Conservation (phyloP, 2,797 vertebrate genomes). For the Fundulus diaphanus region DNA sequence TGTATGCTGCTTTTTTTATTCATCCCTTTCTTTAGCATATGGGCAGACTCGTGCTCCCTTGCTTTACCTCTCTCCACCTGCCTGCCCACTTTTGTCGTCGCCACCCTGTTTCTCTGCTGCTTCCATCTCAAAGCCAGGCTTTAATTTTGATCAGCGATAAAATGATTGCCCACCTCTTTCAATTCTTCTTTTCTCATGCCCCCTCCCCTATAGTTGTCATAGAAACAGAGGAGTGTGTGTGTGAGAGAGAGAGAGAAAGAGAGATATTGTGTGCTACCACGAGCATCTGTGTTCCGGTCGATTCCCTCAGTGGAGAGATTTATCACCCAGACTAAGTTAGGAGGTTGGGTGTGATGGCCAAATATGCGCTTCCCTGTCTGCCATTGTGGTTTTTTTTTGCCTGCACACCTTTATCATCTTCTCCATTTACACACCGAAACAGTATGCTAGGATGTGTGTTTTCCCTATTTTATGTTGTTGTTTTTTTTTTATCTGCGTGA, state of each 20-base stretch:
- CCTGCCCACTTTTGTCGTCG: conserved; percentile 24
- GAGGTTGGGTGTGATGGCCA: conserved; percentile 28
- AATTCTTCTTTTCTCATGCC: conserved; percentile 61
- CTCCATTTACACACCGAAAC: conserved; percentile 58
- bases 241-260: background rate
- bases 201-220: conserved; percentile 83
- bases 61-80: conserved; percentile 9
- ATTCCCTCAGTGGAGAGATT: conserved; percentile 87
- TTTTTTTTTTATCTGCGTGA: conserved; percentile 49
- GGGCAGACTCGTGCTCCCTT: conserved; percentile 13
- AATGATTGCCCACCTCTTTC: conserved; percentile 80
- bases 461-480: conserved; percentile 55
- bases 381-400: conserved; percentile 41
- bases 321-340: conserved; percentile 81
- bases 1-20: conserved; percentile 43
- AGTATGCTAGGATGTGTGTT: conserved; percentile 54
- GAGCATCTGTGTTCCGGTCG: conserved; percentile 75
- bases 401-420: conserved; percentile 51
- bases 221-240: conserved; percentile 80
- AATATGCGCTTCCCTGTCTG: conserved; percentile 32
- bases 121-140: conserved; percentile 68
- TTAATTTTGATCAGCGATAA: conserved; percentile 87
- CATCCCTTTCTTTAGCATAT: conserved; percentile 56
- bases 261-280: conserved; percentile 31
- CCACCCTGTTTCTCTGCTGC: conserved; percentile 57